phyloP scores from a whole-genome alignment of 1,140 invertebrate genomes.

The Probaryconus sp. region DNA sequence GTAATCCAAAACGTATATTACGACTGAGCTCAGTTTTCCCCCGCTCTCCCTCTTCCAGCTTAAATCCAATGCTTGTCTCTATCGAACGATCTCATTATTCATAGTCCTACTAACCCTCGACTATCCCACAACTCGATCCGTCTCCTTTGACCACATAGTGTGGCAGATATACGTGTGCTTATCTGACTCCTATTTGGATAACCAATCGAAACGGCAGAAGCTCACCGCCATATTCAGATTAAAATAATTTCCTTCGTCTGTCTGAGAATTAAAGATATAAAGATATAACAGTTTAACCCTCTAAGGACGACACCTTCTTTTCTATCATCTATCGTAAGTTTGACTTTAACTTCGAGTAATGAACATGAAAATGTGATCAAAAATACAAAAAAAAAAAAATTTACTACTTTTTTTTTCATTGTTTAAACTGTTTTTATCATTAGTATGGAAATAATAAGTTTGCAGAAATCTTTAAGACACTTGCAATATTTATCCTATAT shows the following conservation, averaged over 20 bases:
- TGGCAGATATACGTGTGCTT: conserved; percentile 33
- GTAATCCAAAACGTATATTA: conserved; percentile 27
- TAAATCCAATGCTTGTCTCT: conserved; percentile 55
- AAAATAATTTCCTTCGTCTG: conserved; percentile 24
- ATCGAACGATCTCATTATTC: conserved; percentile 62
- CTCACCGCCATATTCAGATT: background rate
- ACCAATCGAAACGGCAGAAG: conserved; percentile 27
- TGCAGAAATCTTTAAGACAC: too few relatives aligned
- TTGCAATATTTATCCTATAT: too few relatives aligned
- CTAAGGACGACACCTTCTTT: too few relatives aligned
- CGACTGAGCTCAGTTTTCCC: background rate
- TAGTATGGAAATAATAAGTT: too few relatives aligned
- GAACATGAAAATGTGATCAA: too few relatives aligned
- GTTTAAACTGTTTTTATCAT: too few relatives aligned
- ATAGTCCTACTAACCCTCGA: conserved; percentile 47
- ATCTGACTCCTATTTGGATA: conserved; percentile 29
- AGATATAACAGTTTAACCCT: too few relatives aligned
- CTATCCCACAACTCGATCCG: conserved; percentile 38
- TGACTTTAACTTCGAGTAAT: too few relatives aligned
- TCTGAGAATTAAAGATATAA: too few relatives aligned
- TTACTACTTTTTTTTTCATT: too few relatives aligned
- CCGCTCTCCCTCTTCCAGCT: conserved; percentile 15
- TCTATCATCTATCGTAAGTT: too few relatives aligned
- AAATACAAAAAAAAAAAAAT: too few relatives aligned
- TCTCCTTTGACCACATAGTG: conserved; percentile 47